phyloP scores from a whole-genome alignment of 2,888 invertebrate genomes.

The Ormyrus nitidulus region DNA sequence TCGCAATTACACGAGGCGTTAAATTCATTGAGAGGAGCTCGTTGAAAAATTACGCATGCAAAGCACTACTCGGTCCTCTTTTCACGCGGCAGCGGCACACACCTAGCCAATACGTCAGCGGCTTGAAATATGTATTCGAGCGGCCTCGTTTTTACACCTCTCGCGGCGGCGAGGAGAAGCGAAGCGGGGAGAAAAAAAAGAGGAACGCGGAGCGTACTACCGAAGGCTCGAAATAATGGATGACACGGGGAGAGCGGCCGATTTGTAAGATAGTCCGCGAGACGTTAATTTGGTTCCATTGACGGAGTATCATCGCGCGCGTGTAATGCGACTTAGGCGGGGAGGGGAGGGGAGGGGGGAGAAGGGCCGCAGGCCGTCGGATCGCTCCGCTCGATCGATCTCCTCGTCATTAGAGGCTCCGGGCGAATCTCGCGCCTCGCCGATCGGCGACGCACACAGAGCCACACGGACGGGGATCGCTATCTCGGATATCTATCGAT shows the following conservation, averaged over 20 bases:
- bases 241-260: conserved; percentile 22
- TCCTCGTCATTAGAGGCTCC: conserved; percentile 39
- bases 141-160: conserved; percentile 24
- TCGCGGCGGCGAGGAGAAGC: background rate
- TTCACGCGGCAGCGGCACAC: background rate
- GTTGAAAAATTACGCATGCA: no score
- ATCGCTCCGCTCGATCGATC: conserved; percentile 27
- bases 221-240: conserved; percentile 39
- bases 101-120: background rate
- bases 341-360: no score
- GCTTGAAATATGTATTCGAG: no score
- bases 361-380: conserved; percentile 1
- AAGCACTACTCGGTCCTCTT: conserved; percentile 2
- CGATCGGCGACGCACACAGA: conserved; percentile 22
- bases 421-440: conserved; percentile 48
- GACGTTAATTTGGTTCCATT: conserved; percentile 41
- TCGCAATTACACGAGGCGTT: background rate
- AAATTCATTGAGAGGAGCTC: no score
- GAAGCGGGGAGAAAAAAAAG: background rate
- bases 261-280: conserved; percentile 19
- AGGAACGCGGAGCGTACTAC: conserved; percentile 5
- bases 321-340: conserved; percentile 19
- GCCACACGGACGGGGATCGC: background rate
- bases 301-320: conserved; percentile 29
- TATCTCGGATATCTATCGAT: conserved; percentile 58